Evolutionary conservation across 2,113 vertebrate genomes (phyloP), one percentile per base, ranked within the genome.

Genomic region (Cheirogaleus medius): DNA sequence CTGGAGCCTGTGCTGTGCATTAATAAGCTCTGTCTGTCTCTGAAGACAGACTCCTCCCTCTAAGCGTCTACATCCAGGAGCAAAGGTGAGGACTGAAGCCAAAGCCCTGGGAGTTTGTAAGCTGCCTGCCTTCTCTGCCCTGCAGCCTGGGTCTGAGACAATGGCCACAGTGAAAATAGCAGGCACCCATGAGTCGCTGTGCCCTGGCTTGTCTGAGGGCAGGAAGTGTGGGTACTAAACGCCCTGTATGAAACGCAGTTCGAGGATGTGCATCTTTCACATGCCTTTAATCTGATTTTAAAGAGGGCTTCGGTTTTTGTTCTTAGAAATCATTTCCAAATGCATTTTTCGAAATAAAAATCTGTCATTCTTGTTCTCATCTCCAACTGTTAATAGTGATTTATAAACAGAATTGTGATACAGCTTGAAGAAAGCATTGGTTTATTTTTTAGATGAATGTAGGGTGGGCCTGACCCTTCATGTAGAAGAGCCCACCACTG

Each of bases 131-230:
- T 34, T 17, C 69, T 49, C 15, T 1, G 17, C 47, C 49, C 20
- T 15, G 60, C 39, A 3, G 32, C 60, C 60, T 32, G 25, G 68
- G 42, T 15, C 84, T 39, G 66, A 82, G 92, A n/a, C 76, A 39
- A 5, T 3, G 0, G 39, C 60, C 0, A 0, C 0, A 1, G 20
- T 0, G 27, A 21, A 20, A n/a, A 8, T 2, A 37, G 77, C 77
- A 25, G 42, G 82, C 14, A 5, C 37, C 34, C 12, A 39, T 74
- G 2, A 0, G 3, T 5, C 0, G 5, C 34, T 7, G 5, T 3
- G 44, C 21, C 66, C 58, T 0, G 9, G 47, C 91, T 54, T 2
- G 20, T 44, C 44, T 11, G 63, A 32, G 27, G 63, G 12, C 63
- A 54, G 44, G 49, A 1, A 3, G 47, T 27, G 90, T 1, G 64